Percentiles rank a stretch among this genome's conserved stretches.
phyloP scores from a whole-genome alignment of 2,797 vertebrate species.

The Chloroceryle inda region DNA sequence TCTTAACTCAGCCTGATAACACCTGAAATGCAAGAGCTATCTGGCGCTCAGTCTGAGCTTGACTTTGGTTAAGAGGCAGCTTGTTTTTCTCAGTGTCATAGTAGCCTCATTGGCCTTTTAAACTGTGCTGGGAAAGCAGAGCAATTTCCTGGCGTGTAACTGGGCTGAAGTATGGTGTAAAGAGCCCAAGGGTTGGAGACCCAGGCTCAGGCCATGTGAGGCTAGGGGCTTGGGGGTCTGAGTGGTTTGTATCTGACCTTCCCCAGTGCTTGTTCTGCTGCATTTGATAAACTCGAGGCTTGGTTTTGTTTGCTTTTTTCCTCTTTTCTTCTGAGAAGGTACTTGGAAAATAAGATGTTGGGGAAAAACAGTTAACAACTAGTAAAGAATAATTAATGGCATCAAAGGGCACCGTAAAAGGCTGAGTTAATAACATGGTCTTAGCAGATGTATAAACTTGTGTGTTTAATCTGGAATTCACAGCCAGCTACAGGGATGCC shows the following conservation, averaged over 20 bases:
- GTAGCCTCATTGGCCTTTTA: not conserved
- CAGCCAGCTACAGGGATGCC: not conserved
- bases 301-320: not conserved
- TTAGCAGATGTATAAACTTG: slow-evolving; percentile 38
- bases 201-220: not conserved
- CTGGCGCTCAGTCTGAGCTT: not conserved
- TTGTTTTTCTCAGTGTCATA: not conserved
- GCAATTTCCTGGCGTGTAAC: not conserved
- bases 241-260: not conserved
- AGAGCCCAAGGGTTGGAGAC: not conserved
- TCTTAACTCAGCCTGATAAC: not conserved
- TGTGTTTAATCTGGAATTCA: slow-evolving; percentile 38
- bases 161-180: not conserved
- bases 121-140: not conserved
- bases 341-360: slow-evolving; percentile 3
- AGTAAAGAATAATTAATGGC: slow-evolving; percentile 74
- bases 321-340: not conserved
- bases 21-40: not conserved
- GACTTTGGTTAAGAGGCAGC: not conserved
- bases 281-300: not conserved
- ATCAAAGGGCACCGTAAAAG: slow-evolving; percentile 68
- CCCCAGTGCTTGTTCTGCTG: not conserved
- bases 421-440: slow-evolving; percentile 67
- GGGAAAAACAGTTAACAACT: slow-evolving; percentile 72
- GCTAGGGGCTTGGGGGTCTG: not conserved